Percentiles rank a stretch among this genome's conserved stretches.
Evolutionary conservation across 2,113 vertebrate genomes (phyloP).

Genomic region (Hippocampus abdominalis): DNA sequence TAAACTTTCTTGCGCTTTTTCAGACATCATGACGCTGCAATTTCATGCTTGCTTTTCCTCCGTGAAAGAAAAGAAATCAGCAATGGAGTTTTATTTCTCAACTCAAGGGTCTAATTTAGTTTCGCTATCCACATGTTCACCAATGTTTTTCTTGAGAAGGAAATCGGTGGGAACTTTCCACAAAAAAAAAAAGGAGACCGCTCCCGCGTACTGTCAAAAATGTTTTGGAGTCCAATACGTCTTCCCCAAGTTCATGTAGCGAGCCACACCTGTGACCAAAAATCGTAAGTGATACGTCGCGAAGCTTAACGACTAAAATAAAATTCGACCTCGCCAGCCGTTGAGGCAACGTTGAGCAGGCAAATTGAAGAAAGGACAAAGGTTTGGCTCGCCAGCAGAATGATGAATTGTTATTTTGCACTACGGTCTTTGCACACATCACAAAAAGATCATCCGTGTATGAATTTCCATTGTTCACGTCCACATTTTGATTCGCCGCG

Average conservation of each 20-base stretch:
- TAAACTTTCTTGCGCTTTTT: background rate
- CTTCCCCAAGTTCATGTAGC: background rate
- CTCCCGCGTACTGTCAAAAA: background rate
- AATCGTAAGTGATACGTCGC: background rate
- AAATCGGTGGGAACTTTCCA: background rate
- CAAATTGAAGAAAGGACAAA: background rate
- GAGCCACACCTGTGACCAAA: background rate
- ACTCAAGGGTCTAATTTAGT: background rate
- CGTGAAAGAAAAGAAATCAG: background rate
- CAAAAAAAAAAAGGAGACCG: background rate
- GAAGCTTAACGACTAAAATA: background rate
- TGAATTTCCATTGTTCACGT: conserved; percentile 44
- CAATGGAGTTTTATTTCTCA: background rate
- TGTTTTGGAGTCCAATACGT: background rate
- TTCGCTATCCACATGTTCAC: background rate
- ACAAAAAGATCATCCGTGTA: conserved; percentile 31
- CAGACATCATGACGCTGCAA: background rate
- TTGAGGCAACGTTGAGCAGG: background rate
- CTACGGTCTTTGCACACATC: background rate
- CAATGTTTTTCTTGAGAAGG: background rate
- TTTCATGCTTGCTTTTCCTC: background rate
- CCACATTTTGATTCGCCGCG: conserved; percentile 40
- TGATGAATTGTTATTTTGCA: too few species aligned
- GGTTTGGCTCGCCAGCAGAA: too few species aligned
- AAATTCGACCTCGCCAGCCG: background rate